Percentiles rank a stretch among this genome's conserved stretches.
Evolutionary conservation across 2,113 vertebrate genomes (phyloP).

Genomic region (Aptenodytes forsteri): DNA sequence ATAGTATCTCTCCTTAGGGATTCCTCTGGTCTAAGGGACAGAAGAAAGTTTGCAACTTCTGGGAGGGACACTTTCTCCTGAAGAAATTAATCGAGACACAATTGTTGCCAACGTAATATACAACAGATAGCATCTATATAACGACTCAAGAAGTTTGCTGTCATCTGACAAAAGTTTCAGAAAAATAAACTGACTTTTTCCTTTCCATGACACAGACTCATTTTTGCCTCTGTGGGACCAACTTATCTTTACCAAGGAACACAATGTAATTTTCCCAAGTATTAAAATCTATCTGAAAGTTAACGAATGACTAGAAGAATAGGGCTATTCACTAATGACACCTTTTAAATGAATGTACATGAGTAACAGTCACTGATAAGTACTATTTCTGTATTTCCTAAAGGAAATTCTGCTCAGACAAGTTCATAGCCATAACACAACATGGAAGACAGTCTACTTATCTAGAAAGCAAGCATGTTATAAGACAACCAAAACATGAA

Average conservation of each 20-base stretch:
- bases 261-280: not conserved
- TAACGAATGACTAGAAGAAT: not conserved
- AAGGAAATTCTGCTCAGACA: not conserved
- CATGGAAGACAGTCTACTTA: not conserved
- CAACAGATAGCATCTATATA: not conserved
- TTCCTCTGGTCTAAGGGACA: constrained; percentile 85
- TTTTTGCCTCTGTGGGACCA: not conserved
- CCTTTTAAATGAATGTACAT: not conserved
- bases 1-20: constrained; percentile 84
- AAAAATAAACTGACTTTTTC: not conserved
- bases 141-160: not conserved
- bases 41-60: constrained; percentile 85
- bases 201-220: not conserved
- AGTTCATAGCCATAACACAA: not conserved
- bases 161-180: not conserved
- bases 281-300: not conserved
- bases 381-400: not conserved
- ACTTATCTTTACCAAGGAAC: not conserved
- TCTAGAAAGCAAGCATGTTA: not conserved
- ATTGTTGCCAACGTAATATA: not conserved
- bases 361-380: not conserved
- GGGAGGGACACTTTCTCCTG: constrained; percentile 83
- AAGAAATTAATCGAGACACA: not conserved
- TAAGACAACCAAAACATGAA: not conserved
- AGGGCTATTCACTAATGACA: not conserved